Percentiles rank a stretch among this genome's conserved stretches.
Conservation (phyloP, 2,113 vertebrate species). For the Alethe castanea region DNA sequence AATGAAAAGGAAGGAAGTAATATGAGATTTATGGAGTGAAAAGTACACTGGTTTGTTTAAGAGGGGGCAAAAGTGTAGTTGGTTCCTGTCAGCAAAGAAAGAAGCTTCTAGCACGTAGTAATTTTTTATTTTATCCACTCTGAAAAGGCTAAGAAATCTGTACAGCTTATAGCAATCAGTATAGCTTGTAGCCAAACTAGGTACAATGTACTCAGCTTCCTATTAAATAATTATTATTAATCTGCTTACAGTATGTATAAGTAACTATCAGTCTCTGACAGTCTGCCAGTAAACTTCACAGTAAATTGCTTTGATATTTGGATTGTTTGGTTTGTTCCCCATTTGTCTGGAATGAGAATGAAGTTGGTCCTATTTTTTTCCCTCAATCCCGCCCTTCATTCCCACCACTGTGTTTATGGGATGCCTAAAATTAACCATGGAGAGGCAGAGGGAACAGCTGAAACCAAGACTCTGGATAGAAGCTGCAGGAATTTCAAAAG, state of each 20-base stretch:
- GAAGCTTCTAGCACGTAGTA: constrained; percentile 58
- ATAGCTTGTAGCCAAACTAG: neutral
- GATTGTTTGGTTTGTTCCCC: neutral
- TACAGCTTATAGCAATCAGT: constrained; percentile 31
- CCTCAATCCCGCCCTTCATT: neutral
- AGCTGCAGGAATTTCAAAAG: neutral
- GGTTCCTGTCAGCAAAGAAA: constrained; percentile 54
- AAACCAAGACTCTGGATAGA: neutral
- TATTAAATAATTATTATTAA: neutral
- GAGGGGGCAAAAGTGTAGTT: constrained; percentile 47
- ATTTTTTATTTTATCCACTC: constrained; percentile 46
- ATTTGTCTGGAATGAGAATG: neutral
- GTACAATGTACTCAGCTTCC: neutral
- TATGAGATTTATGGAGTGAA: constrained; percentile 73
- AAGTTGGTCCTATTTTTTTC: neutral
- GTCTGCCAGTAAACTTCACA: neutral
- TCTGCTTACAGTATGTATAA: neutral
- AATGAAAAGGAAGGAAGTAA: constrained; percentile 77
- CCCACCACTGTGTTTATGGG: neutral
- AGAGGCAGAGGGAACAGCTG: neutral
- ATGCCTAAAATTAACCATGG: neutral
- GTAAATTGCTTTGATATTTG: neutral
- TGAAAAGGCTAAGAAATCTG: constrained; percentile 13
- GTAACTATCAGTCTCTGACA: neutral
- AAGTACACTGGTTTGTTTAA: constrained; percentile 59